Conservation (phyloP, 1,140 invertebrate species). For the Sycophaga agraensis region DNA sequence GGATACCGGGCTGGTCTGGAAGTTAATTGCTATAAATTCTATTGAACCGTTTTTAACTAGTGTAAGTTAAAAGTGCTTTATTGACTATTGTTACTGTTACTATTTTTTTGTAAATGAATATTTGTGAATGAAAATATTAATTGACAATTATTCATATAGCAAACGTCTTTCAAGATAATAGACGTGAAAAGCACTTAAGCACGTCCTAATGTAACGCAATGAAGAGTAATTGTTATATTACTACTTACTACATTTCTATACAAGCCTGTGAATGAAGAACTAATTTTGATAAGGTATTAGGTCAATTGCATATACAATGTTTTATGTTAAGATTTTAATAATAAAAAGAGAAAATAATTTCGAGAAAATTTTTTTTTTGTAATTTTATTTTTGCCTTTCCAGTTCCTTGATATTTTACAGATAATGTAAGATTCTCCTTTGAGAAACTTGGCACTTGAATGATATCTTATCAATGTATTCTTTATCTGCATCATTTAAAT, state of each 20-base stretch:
- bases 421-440: no score
- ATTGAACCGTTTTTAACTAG: background rate
- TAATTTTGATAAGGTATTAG: slow-evolving; percentile 12
- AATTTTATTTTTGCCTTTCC: background rate
- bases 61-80: background rate
- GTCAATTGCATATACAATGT: background rate
- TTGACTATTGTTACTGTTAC: slow-evolving; percentile 16
- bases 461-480: no score
- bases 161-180: no score
- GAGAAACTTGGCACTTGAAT: no score
- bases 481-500: no score
- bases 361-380: background rate
- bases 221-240: slow-evolving; percentile 2
- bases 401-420: background rate
- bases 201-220: background rate
- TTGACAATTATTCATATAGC: no score
- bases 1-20: slow-evolving; percentile 27
- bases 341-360: background rate
- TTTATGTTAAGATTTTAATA: slow-evolving; percentile 26
- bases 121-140: no score
- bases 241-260: slow-evolving; percentile 1
- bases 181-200: background rate
- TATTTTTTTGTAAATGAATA: slow-evolving; percentile 14
- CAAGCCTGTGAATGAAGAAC: slow-evolving; percentile 3
- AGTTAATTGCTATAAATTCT: slow-evolving; percentile 13